Percentiles rank a stretch among this genome's conserved stretches.
Evolutionary conservation across 2,113 vertebrate genomes (phyloP).

Genomic region (Larimichthys crocea): DNA sequence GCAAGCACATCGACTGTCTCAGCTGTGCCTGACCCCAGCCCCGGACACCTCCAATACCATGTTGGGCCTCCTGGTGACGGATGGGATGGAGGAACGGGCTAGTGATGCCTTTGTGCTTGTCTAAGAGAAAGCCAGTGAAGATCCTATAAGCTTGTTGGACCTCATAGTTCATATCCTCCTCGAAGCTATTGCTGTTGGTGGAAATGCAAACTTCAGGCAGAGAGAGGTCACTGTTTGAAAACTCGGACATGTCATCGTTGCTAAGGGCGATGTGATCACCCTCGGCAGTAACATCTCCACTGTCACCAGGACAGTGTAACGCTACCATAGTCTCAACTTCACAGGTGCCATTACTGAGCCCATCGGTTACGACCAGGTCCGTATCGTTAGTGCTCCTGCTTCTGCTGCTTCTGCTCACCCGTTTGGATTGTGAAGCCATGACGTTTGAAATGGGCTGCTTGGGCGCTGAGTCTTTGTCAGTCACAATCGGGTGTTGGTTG

Average conservation of each 20-base stretch:
- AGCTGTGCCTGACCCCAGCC: constrained; percentile 58
- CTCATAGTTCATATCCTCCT: constrained; percentile 88
- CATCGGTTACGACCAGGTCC: constrained; percentile 22
- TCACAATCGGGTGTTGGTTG: constrained; percentile 38
- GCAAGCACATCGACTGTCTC: constrained; percentile 84
- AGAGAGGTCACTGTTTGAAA: constrained; percentile 75
- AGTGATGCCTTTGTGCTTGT: constrained; percentile 91
- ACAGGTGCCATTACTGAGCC: constrained; percentile 68
- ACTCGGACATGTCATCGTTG: constrained; percentile 65
- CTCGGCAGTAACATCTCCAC: constrained; percentile 38
- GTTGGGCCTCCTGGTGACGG: constrained; percentile 69
- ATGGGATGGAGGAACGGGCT: constrained; percentile 87
- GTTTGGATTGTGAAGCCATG: constrained; percentile 59
- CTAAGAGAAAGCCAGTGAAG: constrained; percentile 90
- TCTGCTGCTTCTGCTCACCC: constrained; percentile 26
- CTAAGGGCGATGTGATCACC: constrained; percentile 48
- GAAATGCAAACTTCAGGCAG: constrained; percentile 78
- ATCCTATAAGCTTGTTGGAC: constrained; percentile 93
- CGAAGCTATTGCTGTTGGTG: constrained; percentile 64
- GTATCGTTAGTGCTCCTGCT: constrained; percentile 21
- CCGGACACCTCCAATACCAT: constrained; percentile 58
- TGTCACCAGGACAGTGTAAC: constrained; percentile 31
- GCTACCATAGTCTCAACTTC: constrained; percentile 54
- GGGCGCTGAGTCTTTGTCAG: constrained; percentile 10
- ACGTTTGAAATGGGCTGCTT: constrained; percentile 21